These are phyloP conservation scores for Gymnopithys bicolor DNA, from an alignment of 2,797 vertebrate species.

Conservation along the genomic window DNA sequence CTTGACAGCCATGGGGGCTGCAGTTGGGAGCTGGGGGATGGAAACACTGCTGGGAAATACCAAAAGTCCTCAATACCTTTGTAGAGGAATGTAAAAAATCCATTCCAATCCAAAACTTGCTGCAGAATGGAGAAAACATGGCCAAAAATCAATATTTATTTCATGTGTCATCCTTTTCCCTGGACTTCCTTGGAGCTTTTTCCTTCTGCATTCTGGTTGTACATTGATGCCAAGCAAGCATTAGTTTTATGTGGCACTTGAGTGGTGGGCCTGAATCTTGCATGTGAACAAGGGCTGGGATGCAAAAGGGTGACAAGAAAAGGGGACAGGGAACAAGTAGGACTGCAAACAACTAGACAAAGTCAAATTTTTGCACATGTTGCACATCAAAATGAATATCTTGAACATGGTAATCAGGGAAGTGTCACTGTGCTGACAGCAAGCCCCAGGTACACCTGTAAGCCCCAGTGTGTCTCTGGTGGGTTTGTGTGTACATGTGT, in stretches of 20 bases:
- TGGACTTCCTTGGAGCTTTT: neutral
- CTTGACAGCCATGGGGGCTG: neutral
- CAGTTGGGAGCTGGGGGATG: neutral
- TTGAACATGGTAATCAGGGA: no score
- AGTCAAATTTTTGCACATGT: accelerated
- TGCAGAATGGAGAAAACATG: neutral
- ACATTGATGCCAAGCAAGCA: neutral
- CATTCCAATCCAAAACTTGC: neutral
- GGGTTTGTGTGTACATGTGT: neutral
- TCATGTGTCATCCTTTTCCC: neutral
- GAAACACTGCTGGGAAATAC: neutral
- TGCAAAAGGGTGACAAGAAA: neutral
- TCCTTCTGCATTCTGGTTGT: neutral
- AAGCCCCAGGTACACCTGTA: neutral
- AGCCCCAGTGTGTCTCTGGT: neutral
- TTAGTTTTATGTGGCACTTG: neutral
- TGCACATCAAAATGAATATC: neutral
- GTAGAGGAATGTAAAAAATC: neutral
- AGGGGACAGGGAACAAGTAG: neutral
- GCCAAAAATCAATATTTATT: neutral
- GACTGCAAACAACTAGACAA: neutral
- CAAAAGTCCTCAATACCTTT: neutral
- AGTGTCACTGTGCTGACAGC: neutral
- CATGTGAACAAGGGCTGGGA: neutral
- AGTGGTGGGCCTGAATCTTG: neutral